phyloP scores from a whole-genome alignment of 2,113 vertebrate species.

The Engystomops pustulosus region DNA sequence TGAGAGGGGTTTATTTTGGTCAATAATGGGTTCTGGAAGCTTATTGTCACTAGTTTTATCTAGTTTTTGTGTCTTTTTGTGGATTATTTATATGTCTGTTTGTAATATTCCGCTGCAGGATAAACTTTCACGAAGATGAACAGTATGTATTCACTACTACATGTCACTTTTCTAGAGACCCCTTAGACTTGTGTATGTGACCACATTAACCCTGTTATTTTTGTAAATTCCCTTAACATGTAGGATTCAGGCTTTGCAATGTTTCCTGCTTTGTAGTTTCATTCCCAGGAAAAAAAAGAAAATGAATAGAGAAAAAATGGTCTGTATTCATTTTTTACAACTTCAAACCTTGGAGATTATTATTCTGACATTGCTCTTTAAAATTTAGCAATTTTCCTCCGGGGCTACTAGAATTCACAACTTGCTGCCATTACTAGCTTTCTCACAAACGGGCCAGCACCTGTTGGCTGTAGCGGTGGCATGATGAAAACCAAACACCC shows the following conservation, averaged over 20 bases:
- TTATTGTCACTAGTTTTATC: too few species aligned
- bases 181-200: constrained; percentile 64
- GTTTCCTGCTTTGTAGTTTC: neutral
- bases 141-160: constrained; percentile 75
- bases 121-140: constrained; percentile 73
- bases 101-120: constrained; percentile 78
- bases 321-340: constrained; percentile 62
- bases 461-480: too few species aligned
- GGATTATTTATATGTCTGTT: constrained; percentile 64
- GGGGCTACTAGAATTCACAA: neutral
- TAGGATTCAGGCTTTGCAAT: neutral
- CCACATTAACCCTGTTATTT: constrained; percentile 56
- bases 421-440: too few species aligned
- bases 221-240: neutral
- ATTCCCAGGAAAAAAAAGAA: constrained; percentile 24
- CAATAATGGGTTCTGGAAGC: too few species aligned
- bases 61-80: constrained; percentile 58
- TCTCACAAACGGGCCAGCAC: too few species aligned
- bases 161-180: constrained; percentile 62
- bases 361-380: neutral
- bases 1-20: neutral
- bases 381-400: neutral
- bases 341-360: constrained; percentile 65
- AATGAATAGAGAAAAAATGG: constrained; percentile 52
- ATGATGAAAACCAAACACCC: too few species aligned